phyloP scores from a whole-genome alignment of 2,888 invertebrate genomes.

The Boloria euphrosyne region DNA sequence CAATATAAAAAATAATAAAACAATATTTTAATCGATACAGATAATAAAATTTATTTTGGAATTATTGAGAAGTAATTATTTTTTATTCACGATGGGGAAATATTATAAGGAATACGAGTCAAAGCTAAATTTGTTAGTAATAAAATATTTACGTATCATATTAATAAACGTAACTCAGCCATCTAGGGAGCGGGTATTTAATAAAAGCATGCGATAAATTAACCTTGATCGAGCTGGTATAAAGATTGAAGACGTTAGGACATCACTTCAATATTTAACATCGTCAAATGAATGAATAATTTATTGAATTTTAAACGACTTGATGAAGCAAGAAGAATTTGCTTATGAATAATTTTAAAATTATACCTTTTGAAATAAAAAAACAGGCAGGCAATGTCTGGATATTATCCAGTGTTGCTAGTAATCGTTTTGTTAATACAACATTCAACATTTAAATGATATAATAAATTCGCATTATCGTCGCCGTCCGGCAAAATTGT shows the following conservation, averaged over 20 bases:
- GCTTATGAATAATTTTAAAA: not conserved
- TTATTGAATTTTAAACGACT: slow-evolving; percentile 7
- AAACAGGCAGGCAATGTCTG: not conserved
- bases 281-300: slow-evolving; percentile 7
- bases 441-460: slow-evolving; percentile 71
- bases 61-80: no score
- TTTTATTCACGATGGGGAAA: no score
- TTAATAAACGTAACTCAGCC: no score
- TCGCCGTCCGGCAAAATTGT: slow-evolving; percentile 69
- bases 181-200: no score
- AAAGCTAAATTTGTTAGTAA: not conserved
- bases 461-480: slow-evolving; percentile 77
- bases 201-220: not conserved
- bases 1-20: no score
- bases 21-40: no score
- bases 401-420: slow-evolving; percentile 36
- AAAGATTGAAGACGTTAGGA: not conserved
- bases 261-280: slow-evolving; percentile 5
- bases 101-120: not conserved
- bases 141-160: not conserved
- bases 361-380: not conserved
- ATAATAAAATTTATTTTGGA: no score
- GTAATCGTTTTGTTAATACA: slow-evolving; percentile 62
- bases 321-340: not conserved
- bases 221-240: not conserved